Evolutionary conservation across 1,140 invertebrate species (phyloP), one percentile per base, ranked within the genome.

Genomic region (Caerostris darwini): DNA sequence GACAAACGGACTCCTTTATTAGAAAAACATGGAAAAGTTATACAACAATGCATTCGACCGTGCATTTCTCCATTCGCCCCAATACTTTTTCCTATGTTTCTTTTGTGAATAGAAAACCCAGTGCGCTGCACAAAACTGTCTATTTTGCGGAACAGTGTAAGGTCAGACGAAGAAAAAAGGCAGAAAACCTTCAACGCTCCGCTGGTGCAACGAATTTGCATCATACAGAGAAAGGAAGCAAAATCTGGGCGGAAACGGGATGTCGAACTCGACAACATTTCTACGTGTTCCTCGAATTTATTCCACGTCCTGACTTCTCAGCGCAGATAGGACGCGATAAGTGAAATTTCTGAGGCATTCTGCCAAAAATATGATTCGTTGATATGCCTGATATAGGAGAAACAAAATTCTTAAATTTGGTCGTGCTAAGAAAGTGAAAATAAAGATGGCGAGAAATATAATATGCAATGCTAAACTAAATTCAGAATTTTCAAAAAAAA

Each of bases 171-270:
- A 50, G 10, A 77, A 77, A 64, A 67, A 77, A 82, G 12, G 12
- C 14, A 10, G 57, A 54, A 83, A 50, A 83, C 82, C 82, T 83
- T 83, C 82, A 19, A 14, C 17, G 8, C 5, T 54, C 54, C 8
- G n/a, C 34, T 71, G 67, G 34, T 19, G 67, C 19, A 19, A 4
- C 34, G 34, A 5, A 58, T 57, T 83, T 83, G 7, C 82, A 83
- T 83, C 56, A 57, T 57, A 56, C 53, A 83, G 14, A 56, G 54
- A 56, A 54, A 34, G 34, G 34, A 54, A 83, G 57, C 53, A 53
- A 83, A 56, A 83, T 57, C 19, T 77, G 12, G 5, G 34, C 61
- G 87, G 87, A 89, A 89, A 89, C 87, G 87, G 87, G 87, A 89
- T 69, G 87, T 89, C n/a, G 85, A 61, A 87, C 17, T 14, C 7